Evolutionary conservation across 2,113 vertebrate species (phyloP).

Genomic region (Ovibos moschatus): DNA sequence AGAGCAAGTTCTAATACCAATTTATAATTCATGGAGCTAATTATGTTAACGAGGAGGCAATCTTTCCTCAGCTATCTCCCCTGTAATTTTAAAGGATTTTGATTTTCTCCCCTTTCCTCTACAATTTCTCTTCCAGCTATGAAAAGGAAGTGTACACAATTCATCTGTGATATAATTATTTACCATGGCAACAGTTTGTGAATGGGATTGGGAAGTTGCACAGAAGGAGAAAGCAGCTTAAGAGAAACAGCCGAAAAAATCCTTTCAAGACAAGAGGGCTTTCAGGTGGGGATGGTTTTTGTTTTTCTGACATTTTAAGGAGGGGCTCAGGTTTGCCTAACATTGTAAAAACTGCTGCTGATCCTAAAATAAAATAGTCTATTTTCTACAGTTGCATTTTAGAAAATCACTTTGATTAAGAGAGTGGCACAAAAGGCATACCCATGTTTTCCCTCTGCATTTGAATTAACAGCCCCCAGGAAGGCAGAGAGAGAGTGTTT

Average conservation of each 20-base stretch:
- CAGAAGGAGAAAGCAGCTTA: slow-evolving; percentile 83
- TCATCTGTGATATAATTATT: slow-evolving; percentile 88
- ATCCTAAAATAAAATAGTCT: slow-evolving; percentile 59
- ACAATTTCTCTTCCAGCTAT: slow-evolving; percentile 84
- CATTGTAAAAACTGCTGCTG: slow-evolving; percentile 58
- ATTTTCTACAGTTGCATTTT: slow-evolving; percentile 46
- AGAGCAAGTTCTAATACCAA: slow-evolving; percentile 85
- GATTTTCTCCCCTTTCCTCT: slow-evolving; percentile 67
- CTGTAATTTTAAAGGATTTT: slow-evolving; percentile 85
- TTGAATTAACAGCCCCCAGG: slow-evolving; percentile 18
- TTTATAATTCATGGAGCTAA: slow-evolving; percentile 89
- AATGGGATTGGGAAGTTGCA: slow-evolving; percentile 83
- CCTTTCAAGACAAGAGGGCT: slow-evolving; percentile 76
- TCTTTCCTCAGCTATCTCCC: slow-evolving; percentile 80
- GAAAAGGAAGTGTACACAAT: slow-evolving; percentile 82
- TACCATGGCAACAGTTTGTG: slow-evolving; percentile 87
- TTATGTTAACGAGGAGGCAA: slow-evolving; percentile 85
- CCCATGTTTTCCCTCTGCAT: not conserved
- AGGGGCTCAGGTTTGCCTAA: slow-evolving; percentile 48
- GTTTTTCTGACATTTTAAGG: slow-evolving; percentile 66
- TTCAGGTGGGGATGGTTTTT: slow-evolving; percentile 72
- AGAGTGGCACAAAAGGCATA: slow-evolving; percentile 56
- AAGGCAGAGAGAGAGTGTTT: slow-evolving; percentile 33
- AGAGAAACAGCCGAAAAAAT: slow-evolving; percentile 76
- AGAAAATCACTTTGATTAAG: slow-evolving; percentile 64